Percentiles rank a stretch among this genome's conserved stretches.
These are phyloP conservation scores for Parnassius mnemosyne DNA, from an alignment of 2,888 invertebrate genomes.

Conservation along the genomic window DNA sequence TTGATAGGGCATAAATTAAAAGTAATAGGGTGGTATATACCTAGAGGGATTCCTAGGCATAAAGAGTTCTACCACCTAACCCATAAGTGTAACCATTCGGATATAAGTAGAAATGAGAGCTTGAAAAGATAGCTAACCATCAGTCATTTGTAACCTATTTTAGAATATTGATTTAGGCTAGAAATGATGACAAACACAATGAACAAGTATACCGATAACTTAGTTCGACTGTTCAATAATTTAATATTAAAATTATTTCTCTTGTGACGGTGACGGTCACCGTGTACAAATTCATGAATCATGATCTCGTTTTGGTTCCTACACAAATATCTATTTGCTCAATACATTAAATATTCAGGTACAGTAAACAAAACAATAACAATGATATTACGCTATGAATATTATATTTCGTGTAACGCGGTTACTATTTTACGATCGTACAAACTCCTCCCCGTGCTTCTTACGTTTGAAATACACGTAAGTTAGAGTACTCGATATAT, in stretches of 20 bases:
- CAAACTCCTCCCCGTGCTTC: constrained; percentile 26
- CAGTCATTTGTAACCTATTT: too few species aligned
- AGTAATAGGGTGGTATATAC: too few species aligned
- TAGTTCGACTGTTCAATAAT: background rate
- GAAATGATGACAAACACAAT: too few species aligned
- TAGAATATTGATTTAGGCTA: too few species aligned
- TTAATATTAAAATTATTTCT: background rate
- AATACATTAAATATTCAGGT: constrained; percentile 20
- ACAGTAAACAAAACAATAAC: constrained; percentile 26
- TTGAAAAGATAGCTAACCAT: too few species aligned
- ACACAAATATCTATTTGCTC: constrained; percentile 24
- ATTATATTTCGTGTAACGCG: constrained; percentile 22
- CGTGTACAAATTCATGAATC: constrained; percentile 6
- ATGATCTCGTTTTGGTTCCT: constrained; percentile 10
- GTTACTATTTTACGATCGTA: constrained; percentile 15
- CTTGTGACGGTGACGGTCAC: background rate
- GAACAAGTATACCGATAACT: too few species aligned
- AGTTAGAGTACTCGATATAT: constrained; percentile 38
- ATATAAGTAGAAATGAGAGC: too few species aligned
- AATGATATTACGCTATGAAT: constrained; percentile 22
- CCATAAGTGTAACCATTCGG: too few species aligned
- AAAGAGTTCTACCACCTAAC: too few species aligned
- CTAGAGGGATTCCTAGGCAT: too few species aligned
- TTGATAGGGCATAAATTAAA: too few species aligned
- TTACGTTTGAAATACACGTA: constrained; percentile 30